These are phyloP conservation scores for Sciurus carolinensis DNA, from an alignment of 2,797 vertebrate species.

Conservation along the genomic window DNA sequence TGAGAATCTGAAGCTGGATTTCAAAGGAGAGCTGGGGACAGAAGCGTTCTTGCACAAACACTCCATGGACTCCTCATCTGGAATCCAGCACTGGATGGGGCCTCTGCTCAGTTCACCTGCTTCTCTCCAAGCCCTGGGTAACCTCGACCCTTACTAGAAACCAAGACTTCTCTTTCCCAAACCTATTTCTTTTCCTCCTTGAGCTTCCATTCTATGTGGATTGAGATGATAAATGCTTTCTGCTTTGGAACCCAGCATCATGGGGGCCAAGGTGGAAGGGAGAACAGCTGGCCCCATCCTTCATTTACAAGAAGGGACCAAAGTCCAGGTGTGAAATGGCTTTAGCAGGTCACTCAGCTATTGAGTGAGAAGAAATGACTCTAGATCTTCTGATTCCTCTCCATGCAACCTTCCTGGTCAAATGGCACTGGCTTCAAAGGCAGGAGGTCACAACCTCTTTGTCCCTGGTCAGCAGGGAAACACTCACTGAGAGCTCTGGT, in stretches of 20 bases:
- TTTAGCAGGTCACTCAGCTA: background rate
- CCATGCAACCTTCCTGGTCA: background rate
- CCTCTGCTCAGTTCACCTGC: background rate
- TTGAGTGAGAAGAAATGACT: background rate
- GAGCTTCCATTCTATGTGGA: background rate
- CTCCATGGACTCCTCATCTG: background rate
- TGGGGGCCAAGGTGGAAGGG: background rate
- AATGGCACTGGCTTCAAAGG: background rate
- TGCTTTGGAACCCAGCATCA: background rate
- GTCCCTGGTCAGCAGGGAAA: background rate
- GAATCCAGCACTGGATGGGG: accelerated
- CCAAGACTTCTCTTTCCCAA: background rate
- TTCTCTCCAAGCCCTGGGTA: background rate
- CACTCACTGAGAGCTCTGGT: background rate
- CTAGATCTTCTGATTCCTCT: background rate
- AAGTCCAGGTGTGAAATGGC: background rate
- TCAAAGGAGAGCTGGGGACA: background rate
- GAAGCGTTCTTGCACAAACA: background rate
- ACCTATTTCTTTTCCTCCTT: background rate
- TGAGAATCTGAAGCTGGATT: background rate
- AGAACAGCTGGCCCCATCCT: background rate
- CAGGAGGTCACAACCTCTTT: background rate
- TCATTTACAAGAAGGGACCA: background rate
- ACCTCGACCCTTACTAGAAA: background rate
- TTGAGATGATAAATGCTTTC: background rate